Evolutionary conservation across 2,113 vertebrate species (phyloP).

Genomic region (Camelus dromedarius): DNA sequence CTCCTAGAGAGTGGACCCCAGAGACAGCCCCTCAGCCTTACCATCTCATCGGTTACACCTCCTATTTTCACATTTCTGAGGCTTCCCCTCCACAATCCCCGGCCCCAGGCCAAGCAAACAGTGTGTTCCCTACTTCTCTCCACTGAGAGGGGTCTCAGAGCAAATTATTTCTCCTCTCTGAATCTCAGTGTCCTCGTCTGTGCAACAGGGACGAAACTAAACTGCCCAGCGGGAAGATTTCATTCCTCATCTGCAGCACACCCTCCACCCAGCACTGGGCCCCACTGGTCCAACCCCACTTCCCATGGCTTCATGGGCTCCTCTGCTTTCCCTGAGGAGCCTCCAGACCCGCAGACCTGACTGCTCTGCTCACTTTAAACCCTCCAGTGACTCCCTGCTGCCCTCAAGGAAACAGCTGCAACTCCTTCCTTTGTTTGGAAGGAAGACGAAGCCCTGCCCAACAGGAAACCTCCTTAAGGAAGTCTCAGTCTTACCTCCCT

Average conservation of each 20-base stretch:
- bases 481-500: neutral
- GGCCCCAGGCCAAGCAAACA: neutral
- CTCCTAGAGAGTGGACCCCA: neutral
- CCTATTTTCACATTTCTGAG: neutral
- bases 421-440: neutral
- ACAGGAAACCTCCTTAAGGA: neutral
- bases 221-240: neutral
- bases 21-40: neutral
- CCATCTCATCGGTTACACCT: neutral
- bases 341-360: neutral
- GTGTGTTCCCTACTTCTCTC: neutral
- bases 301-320: rapidly evolving
- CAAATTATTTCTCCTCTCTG: neutral
- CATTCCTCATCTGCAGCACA: neutral
- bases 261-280: neutral
- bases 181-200: neutral
- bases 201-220: neutral
- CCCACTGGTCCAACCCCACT: rapidly evolving
- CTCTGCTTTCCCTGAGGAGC: neutral
- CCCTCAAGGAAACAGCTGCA: neutral
- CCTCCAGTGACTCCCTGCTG: neutral
- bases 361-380: neutral
- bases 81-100: neutral
- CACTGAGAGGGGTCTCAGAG: rapidly evolving
- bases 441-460: neutral